Evolutionary conservation across 2,888 invertebrate genomes (phyloP), one percentile per base, ranked within the genome.

Genomic region (Oscheius sp.): DNA sequence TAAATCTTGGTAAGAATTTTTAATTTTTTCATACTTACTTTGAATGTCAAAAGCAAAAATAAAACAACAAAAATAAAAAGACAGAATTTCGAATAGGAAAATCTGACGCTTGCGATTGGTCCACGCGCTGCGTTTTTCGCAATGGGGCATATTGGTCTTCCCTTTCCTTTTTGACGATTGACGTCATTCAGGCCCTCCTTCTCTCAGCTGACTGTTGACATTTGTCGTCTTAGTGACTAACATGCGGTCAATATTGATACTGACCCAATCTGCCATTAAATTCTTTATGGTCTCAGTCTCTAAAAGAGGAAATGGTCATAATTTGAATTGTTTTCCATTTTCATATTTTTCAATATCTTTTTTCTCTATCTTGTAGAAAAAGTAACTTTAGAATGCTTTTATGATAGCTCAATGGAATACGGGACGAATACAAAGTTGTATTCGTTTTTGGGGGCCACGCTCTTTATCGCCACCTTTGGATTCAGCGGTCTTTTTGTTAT

Each of bases 391-490:
- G n/a, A n/a, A n/a, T n/a, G n/a, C n/a, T n/a, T n/a, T n/a, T n/a
- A n/a, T n/a, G n/a, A n/a, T n/a, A 17, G 22, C 22, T 12, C 22
- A 8, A 59, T 59, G 59, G 59, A 44, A 17, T 26, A 44, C 8
- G n/a, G n/a, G n/a, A n/a, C n/a, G n/a, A n/a, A n/a, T 14, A 33
- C 67, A 12, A 63, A 73, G 47, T 38, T 71, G 17, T 80, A 76
- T 56, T 57, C 70, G 28, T 36, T 68, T 8, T 70, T 80, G 9
- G 80, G 67, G 12, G 28, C 36, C 30, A 5, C 71, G 5, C 73
- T 80, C 14, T 77, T 76, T 33, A 36, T 78, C 8, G 64, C 68
- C 49, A 78, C 77, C 8, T 78, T 80, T 51, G 80, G 80, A 14
- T 47, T 75, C 41, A 72, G 61, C 36, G 75, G 78, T 8, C 26